These are phyloP conservation scores for Chrysolina oricalcia DNA, from an alignment of 2,888 invertebrate genomes.

Conservation along the genomic window DNA sequence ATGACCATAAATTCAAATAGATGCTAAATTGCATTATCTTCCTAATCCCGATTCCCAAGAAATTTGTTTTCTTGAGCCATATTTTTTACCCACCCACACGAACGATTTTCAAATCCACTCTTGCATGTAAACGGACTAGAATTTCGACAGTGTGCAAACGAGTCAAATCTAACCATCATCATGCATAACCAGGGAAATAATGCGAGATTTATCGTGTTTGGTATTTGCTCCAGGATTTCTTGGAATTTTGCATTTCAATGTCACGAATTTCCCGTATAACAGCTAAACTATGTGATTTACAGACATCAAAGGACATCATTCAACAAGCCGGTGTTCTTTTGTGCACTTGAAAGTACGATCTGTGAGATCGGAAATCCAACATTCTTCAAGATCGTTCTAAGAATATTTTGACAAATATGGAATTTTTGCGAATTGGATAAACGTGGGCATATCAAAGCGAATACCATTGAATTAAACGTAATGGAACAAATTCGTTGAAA, in stretches of 20 bases:
- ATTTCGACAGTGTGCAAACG: background rate
- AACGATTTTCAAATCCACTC: background rate
- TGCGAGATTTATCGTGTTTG: constrained; percentile 1
- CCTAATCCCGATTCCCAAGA: too few species aligned
- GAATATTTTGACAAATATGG: too few species aligned
- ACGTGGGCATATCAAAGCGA: too few species aligned
- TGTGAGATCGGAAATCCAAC: too few species aligned
- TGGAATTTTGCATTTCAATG: constrained; percentile 34
- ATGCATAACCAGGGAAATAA: background rate
- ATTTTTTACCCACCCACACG: background rate
- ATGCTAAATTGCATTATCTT: too few species aligned
- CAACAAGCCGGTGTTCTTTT: constrained; percentile 34
- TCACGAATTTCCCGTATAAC: constrained; percentile 15
- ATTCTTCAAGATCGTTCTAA: too few species aligned
- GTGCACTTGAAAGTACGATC: background rate
- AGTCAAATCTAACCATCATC: background rate
- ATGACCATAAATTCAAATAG: too few species aligned
- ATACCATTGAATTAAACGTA: too few species aligned
- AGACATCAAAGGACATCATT: constrained; percentile 37
- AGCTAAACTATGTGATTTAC: constrained; percentile 44
- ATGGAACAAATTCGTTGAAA: too few species aligned
- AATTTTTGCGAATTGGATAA: too few species aligned
- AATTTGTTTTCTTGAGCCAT: background rate
- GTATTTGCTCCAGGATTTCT: constrained; percentile 10
- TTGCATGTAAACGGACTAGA: background rate